Conservation (phyloP, 1,140 invertebrate genomes). For the Cephus cinctus region DNA sequence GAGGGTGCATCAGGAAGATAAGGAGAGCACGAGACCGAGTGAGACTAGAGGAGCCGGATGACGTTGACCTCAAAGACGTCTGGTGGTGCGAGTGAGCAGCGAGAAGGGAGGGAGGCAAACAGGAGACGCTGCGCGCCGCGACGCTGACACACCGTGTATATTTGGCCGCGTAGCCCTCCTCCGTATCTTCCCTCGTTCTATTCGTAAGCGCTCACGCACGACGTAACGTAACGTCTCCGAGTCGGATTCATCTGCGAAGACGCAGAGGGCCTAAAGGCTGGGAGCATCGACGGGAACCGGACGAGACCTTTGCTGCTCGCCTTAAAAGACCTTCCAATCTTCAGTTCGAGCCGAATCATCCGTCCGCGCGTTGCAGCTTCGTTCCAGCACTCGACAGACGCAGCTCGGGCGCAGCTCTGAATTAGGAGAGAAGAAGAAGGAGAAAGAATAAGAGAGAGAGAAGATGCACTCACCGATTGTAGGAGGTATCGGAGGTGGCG, state of each 20-base stretch:
- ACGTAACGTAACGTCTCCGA: too few relatives aligned
- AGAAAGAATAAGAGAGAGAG: slow-evolving; percentile 6
- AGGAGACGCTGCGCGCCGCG: slow-evolving; percentile 32
- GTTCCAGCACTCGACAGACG: slow-evolving; percentile 4
- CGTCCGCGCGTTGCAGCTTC: not conserved
- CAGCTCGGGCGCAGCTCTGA: not conserved
- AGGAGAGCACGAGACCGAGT: slow-evolving; percentile 1
- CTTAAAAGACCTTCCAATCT: too few relatives aligned
- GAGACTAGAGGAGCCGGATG: slow-evolving; percentile 1
- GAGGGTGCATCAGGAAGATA: slow-evolving; percentile 7
- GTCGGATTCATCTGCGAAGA: too few relatives aligned
- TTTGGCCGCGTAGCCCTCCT: slow-evolving; percentile 19
- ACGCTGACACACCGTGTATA: slow-evolving; percentile 49
- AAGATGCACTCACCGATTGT: slow-evolving; percentile 40
- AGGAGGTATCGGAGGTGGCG: slow-evolving; percentile 26
- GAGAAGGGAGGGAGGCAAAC: not conserved
- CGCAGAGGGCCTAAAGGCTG: too few relatives aligned
- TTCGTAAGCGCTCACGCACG: too few relatives aligned
- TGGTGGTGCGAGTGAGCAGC: not conserved
- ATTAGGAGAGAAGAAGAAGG: not conserved
- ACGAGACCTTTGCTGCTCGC: too few relatives aligned
- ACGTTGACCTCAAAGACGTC: slow-evolving; percentile 8
- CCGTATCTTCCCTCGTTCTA: too few relatives aligned
- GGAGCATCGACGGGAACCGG: not conserved
- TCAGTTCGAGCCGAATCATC: too few relatives aligned